Base-by-base conservation (phyloP, 2,888 invertebrate species). In the Caenorhabditis panamensis region DNA sequence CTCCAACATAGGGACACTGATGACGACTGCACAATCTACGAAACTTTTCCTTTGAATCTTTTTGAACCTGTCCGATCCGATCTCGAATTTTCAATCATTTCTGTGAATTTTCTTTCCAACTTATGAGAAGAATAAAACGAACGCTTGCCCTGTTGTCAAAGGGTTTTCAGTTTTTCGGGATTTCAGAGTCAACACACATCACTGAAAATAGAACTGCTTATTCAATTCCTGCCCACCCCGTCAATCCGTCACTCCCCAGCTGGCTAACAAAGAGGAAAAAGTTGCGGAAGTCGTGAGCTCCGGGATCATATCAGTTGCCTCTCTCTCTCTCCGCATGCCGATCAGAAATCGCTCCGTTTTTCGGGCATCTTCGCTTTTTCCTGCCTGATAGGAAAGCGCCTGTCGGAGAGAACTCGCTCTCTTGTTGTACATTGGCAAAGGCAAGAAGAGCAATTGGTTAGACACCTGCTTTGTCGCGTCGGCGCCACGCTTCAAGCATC, bases 401-500 rank as follows among this genome's bases (percentile, higher is more conserved):
- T 71, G 71, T 71, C 28, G 44, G 62, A 53, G 56, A 63, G 72
- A 73, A 73, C 72, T 64, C 64, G 24, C 16, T 59, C 59, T 73
- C 51, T n/a, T 73, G 75, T 75, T 67, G 66, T 75, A 66, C 75
- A 67, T 75, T 75, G 59, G 66, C 75, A 66, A 75, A 49, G 37
- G 37, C 36, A 72, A n/a, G 47, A 47, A 69, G 51, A 69, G 59
- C 77, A 69, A 78, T 78, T 78, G 77, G 77, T 78, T 69, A 78
- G 69, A 78, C 77, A 78, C 77, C 77, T 78, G 77, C 77, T 22
- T 75, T 66, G 31, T 68, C 66, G 49, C 44, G 63, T 53, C 58
- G 72, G 72, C 49, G 73, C 66, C 75, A 75, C 61, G 66, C 59
- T 61, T 75, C 66, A 75, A 66, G 75, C 75, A 66, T 24, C 66